phyloP scores from a whole-genome alignment of 1,140 invertebrate species.

The Stenopsyche tienmushanensis region DNA sequence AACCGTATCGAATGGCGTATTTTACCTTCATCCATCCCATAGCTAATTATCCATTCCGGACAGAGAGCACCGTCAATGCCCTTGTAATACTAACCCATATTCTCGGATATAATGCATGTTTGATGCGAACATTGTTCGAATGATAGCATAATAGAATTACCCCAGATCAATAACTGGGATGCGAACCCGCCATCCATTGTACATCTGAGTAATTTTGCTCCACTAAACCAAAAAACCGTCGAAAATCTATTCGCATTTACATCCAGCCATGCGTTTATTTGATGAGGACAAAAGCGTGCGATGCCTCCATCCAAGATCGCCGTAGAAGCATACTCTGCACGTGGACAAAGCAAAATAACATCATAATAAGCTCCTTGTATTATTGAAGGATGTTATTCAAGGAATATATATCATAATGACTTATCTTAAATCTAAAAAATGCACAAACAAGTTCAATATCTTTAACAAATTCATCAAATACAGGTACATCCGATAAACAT shows the following conservation, averaged over 20 bases:
- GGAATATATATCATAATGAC: too few species aligned
- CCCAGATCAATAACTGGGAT: slow-evolving; percentile 35
- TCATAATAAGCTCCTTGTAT: too few species aligned
- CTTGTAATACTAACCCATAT: slow-evolving; percentile 37
- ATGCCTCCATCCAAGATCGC: not conserved
- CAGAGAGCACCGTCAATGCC: slow-evolving; percentile 7
- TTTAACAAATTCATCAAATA: too few species aligned
- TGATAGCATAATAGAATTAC: slow-evolving; percentile 37
- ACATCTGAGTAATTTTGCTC: slow-evolving; percentile 27
- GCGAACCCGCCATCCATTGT: slow-evolving; percentile 33
- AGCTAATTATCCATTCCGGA: slow-evolving; percentile 33
- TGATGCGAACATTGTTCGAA: slow-evolving; percentile 31
- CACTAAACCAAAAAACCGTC: slow-evolving; percentile 8
- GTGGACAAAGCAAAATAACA: too few species aligned
- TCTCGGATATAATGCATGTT: slow-evolving; percentile 16
- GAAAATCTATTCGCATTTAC: slow-evolving; percentile 1
- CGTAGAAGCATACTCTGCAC: too few species aligned
- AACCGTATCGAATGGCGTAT: slow-evolving; percentile 37
- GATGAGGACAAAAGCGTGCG: slow-evolving; percentile 8
- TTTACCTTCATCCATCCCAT: slow-evolving; percentile 29
- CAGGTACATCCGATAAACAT: too few species aligned
- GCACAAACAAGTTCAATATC: too few species aligned
- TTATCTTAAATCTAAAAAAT: too few species aligned
- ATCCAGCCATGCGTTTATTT: not conserved
- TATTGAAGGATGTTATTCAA: too few species aligned